A percentile compares a stretch with the other conserved stretches of the same genome.
Conservation (phyloP, 2,888 invertebrate genomes). For the Panopea generosa region DNA sequence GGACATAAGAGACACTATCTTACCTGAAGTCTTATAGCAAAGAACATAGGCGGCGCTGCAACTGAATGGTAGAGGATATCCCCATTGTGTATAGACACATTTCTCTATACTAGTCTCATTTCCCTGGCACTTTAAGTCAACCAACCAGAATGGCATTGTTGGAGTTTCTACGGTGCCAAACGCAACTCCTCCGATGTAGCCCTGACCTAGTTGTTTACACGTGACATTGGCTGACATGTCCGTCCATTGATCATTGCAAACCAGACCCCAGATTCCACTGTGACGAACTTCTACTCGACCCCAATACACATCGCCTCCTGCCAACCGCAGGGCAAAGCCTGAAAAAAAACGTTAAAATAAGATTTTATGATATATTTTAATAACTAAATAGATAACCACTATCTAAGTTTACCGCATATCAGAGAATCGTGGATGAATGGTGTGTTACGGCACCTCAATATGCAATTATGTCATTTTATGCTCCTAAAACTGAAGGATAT, state of each 20-base stretch:
- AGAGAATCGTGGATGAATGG: constrained; percentile 1
- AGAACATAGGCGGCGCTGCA: constrained; percentile 68
- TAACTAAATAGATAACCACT: too few species aligned
- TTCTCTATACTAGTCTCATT: constrained; percentile 69
- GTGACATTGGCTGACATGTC: constrained; percentile 89
- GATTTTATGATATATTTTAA: too few species aligned
- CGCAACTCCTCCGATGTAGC: constrained; percentile 69
- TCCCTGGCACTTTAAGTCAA: constrained; percentile 86
- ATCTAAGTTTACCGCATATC: too few species aligned
- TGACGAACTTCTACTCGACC: constrained; percentile 89
- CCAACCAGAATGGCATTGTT: constrained; percentile 76
- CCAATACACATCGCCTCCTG: constrained; percentile 62
- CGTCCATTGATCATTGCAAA: constrained; percentile 91
- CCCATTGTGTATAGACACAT: constrained; percentile 66
- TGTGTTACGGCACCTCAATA: too few species aligned
- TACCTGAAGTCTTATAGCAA: constrained; percentile 69
- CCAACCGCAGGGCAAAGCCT: constrained; percentile 69
- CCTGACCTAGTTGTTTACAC: constrained; percentile 70
- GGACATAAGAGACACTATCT: too few species aligned
- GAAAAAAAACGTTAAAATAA: constrained; percentile 57
- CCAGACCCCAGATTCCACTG: constrained; percentile 89
- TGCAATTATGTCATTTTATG: too few species aligned
- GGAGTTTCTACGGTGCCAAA: constrained; percentile 59
- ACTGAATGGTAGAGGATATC: constrained; percentile 60
- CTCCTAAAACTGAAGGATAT: too few species aligned